phyloP scores from a whole-genome alignment of 2,113 vertebrate species.

The Mesoclemmys tuberculata region DNA sequence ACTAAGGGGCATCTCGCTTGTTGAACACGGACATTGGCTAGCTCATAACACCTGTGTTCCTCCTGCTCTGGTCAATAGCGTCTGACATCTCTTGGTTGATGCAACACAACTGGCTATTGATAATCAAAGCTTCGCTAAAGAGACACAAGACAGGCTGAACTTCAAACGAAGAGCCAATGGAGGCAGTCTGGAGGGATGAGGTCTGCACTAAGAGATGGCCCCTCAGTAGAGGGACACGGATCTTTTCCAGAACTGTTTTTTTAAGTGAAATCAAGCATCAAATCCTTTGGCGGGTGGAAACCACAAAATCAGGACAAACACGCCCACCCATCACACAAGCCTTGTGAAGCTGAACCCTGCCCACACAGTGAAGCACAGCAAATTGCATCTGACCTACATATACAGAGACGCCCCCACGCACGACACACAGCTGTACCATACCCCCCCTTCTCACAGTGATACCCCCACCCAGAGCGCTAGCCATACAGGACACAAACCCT shows the following conservation, averaged over 20 bases:
- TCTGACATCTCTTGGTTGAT: not conserved
- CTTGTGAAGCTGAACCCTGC: not conserved
- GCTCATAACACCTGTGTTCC: not conserved
- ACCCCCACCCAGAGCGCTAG: not conserved
- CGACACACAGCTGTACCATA: not conserved
- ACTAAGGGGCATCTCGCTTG: not conserved
- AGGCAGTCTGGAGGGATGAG: not conserved
- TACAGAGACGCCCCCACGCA: not conserved
- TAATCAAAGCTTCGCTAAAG: too few relatives aligned
- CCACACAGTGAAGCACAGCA: not conserved
- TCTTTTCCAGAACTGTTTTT: not conserved
- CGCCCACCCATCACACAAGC: not conserved
- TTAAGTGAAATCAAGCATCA: not conserved
- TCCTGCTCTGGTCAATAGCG: not conserved
- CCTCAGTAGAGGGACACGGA: not conserved
- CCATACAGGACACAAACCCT: not conserved
- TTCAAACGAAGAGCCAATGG: not conserved
- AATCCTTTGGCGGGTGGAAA: not conserved
- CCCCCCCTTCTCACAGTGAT: too few relatives aligned
- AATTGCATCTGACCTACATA: not conserved
- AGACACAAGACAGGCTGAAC: not conserved
- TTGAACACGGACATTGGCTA: not conserved
- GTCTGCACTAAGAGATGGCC: not conserved
- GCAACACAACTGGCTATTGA: not conserved
- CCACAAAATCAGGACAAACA: not conserved